Percentiles rank a stretch among this genome's conserved stretches.
These are phyloP conservation scores for Hipparchia sbordonii DNA, from an alignment of 2,888 invertebrate genomes.

Conservation along the genomic window DNA sequence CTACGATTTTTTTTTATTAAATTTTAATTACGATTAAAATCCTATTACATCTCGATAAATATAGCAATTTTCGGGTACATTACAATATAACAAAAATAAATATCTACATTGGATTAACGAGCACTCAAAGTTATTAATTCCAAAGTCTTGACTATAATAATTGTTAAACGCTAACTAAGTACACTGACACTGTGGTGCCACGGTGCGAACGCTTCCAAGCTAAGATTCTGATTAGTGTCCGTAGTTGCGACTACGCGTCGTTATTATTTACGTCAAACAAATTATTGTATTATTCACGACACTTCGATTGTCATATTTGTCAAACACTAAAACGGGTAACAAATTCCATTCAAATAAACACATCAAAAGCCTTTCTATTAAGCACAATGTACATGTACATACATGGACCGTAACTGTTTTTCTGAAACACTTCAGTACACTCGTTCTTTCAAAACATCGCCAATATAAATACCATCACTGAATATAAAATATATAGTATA, in stretches of 20 bases:
- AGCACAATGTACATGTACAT: conserved; percentile 47
- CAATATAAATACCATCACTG: conserved; percentile 46
- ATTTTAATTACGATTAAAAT: conserved; percentile 54
- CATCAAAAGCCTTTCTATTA: conserved; percentile 61
- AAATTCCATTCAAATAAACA: conserved; percentile 59
- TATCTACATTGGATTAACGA: conserved; percentile 81
- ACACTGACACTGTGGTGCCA: conserved; percentile 62
- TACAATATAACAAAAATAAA: conserved; percentile 82
- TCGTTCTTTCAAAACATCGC: conserved; percentile 50
- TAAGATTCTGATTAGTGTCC: conserved; percentile 33
- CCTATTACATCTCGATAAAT: conserved; percentile 67
- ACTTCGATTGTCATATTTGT: conserved; percentile 46
- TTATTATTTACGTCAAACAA: conserved; percentile 54
- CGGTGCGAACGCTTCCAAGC: conserved; percentile 32
- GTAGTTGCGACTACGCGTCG: conserved; percentile 47
- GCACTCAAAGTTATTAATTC: conserved; percentile 73
- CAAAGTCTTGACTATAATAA: conserved; percentile 71
- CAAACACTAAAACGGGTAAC: conserved; percentile 63
- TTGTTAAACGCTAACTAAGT: conserved; percentile 77
- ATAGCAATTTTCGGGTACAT: conserved; percentile 76
- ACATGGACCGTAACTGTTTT: conserved; percentile 44
- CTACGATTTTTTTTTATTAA: conserved; percentile 45
- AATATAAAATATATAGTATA: conserved; percentile 25
- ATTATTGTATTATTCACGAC: conserved; percentile 50
- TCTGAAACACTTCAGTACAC: conserved; percentile 55